phyloP scores from a whole-genome alignment of 2,888 invertebrate species.

The Mamestra brassicae region DNA sequence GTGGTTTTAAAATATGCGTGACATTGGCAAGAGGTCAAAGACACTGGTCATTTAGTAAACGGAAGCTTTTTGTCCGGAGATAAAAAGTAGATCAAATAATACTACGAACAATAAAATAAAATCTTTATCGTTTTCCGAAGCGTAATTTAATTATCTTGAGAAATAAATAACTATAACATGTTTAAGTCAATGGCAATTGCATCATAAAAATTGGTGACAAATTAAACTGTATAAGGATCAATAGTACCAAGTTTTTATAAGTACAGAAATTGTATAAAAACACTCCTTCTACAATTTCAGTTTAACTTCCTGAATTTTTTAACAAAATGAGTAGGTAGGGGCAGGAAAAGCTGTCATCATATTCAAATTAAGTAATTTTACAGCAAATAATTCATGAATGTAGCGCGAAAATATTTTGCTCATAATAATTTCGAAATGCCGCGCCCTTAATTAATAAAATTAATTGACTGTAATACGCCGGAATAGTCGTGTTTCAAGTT shows the following conservation, averaged over 20 bases:
- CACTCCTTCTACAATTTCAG: not conserved
- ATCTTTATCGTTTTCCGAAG: not conserved
- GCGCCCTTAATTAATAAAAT: constrained; percentile 48
- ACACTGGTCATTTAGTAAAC: constrained; percentile 41
- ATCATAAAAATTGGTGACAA: not conserved
- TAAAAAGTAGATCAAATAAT: constrained; percentile 8
- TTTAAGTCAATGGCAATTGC: too few relatives aligned
- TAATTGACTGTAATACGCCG: constrained; percentile 39
- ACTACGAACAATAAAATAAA: not conserved
- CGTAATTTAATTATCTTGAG: not conserved
- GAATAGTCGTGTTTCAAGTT: constrained; percentile 29
- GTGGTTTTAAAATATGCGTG: constrained; percentile 62
- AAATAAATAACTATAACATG: not conserved
- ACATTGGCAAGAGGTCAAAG: constrained; percentile 63
- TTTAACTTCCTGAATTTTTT: not conserved
- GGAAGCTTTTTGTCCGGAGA: constrained; percentile 40
- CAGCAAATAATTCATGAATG: not conserved
- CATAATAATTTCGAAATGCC: constrained; percentile 17
- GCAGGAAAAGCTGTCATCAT: not conserved
- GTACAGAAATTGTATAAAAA: not conserved
- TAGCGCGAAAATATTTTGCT: constrained; percentile 11
- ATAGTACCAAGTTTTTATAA: not conserved
- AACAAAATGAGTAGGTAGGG: not conserved
- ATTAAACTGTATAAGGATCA: not conserved
- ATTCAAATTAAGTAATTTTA: constrained; percentile 6